Evolutionary conservation across 2,888 invertebrate genomes (phyloP), one percentile per base, ranked within the genome.

Genomic region (Alentia gelatinosa): DNA sequence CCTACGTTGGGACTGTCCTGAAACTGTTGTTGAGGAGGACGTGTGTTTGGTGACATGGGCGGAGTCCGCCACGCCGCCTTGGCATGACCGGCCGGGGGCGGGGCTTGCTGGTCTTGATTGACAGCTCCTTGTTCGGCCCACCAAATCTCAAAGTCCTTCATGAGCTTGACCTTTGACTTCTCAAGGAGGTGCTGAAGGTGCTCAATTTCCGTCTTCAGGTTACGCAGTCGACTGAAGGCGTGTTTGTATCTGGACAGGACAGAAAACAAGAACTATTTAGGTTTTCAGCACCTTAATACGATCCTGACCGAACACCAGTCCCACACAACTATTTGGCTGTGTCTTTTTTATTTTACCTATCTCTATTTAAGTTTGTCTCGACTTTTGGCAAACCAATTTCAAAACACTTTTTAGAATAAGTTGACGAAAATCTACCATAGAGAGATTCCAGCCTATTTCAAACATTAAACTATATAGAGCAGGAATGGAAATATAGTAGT

Each of bases 81-180:
- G 74, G 56, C 47, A 47, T 90, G 37, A 5, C 75, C 75, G 19
- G 7, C 74, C 15, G 63, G 83, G 23, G 42, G 89, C 3, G 47
- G 23, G 74, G 12, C 50, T 91, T 94, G 42, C 37, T 83, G 15
- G 1, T 42, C 50, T 23, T 12, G 42, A 50, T 91, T 92, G 5
- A 91, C 42, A 26, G 94, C 92, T 3, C 94, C 93, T 93, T 96
- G 95, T 74, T 95, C 95, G 1, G 95, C 94, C 96, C 96, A 96
- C 96, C 96, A 96, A 56, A 95, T 90, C 91, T 96, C 96, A 94
- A 96, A 96, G 90, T 96, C 96, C 92, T 96, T 96, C 95, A 96
- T 95, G 75, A 96, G 92, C 92, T 96, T 94, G 15, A 96, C 95
- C 92, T 96, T 96, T 35, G 95, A 93, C 91, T 95, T 95, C 93